Percentiles rank a stretch among this genome's conserved stretches.
These are phyloP conservation scores for Solenopsis fugax DNA, from an alignment of 1,140 invertebrate species.

Conservation along the genomic window DNA sequence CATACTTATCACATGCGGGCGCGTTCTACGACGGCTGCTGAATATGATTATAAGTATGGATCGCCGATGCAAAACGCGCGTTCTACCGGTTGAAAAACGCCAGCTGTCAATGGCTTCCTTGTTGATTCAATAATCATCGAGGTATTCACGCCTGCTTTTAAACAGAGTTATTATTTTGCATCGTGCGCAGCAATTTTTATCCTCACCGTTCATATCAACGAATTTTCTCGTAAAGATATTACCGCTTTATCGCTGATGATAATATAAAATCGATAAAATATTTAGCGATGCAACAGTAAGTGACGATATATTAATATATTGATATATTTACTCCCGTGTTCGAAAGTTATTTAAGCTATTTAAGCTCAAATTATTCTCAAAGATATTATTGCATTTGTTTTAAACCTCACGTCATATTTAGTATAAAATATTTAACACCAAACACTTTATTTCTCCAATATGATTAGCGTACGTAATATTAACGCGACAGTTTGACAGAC, in stretches of 20 bases:
- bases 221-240: neutral
- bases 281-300: neutral
- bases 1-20: constrained; percentile 44
- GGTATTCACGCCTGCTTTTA: neutral
- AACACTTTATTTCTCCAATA: neutral
- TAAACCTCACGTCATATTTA: neutral
- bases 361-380: neutral
- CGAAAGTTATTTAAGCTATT: too few relatives aligned
- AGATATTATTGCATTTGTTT: neutral
- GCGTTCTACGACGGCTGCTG: constrained; percentile 1
- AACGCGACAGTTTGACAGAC: constrained; percentile 33
- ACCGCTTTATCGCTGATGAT: neutral
- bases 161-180: constrained; percentile 7
- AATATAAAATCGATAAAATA: constrained; percentile 21
- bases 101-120: constrained; percentile 24
- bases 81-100: constrained; percentile 1
- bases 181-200: neutral
- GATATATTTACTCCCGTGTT: neutral
- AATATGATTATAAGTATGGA: constrained; percentile 42
- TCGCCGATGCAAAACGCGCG: constrained; percentile 6
- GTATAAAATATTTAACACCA: neutral
- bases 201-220: neutral
- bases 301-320: too few relatives aligned
- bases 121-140: constrained; percentile 19
- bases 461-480: neutral